Evolutionary conservation across 2,888 invertebrate genomes (phyloP), one percentile per base, ranked within the genome.

Genomic region (Nycteola revayana): DNA sequence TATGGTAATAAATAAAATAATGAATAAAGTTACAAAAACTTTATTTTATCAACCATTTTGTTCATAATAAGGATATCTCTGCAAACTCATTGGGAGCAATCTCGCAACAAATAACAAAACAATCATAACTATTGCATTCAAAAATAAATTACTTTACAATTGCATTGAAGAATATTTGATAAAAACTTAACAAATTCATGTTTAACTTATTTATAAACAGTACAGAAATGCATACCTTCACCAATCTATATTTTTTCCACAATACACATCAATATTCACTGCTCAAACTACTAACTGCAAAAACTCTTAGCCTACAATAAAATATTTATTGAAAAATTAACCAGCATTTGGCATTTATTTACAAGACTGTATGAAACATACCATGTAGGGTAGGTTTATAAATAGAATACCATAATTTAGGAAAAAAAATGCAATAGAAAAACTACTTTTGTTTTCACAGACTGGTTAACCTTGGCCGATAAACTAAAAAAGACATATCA

Each of bases 11-110:
- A n/a, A n/a, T n/a, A n/a, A n/a, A n/a, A n/a, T n/a, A n/a, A n/a
- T n/a, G n/a, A n/a, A n/a, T n/a, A 42, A 55, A 55, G 36, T 60
- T 55, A 60, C 45, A 62, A 65, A 58, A 65, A 59, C 50, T 60
- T 64, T 67, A 64, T 60, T 5, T 21, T 21, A 61, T 49, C 53
- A 72, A 69, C 60, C 62, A 63, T 62, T 60, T 80, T 79, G 75
- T 75, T 81, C 78, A 71, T 69, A 67, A 67, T 49, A 66, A 66
- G 40, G 50, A 50, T 44, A 62, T 60, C 61, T 65, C 57, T 62
- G 53, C 49, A 63, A 66, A 66, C 60, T 57, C 47, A 51, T 56
- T 34, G 35, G 45, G 42, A 54, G 42, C 49, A 43, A 44, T 49
- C 54, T 60, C 40, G 48, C 52, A 58, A 62, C 56, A 57, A 64